Conservation (phyloP, 2,797 vertebrate genomes). For the Synaphobranchus kaupii region DNA sequence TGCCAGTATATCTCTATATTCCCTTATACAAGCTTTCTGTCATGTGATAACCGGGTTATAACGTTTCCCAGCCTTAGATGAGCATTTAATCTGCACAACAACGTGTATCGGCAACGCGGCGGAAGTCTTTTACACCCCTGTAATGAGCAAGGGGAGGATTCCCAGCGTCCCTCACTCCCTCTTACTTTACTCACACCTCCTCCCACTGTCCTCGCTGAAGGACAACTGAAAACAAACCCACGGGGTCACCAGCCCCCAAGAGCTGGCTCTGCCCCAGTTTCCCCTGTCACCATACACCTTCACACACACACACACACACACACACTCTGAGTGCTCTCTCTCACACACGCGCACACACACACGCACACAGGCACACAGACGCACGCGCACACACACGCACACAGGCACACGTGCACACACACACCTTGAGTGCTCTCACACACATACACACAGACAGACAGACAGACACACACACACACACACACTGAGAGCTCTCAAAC, state of each 20-base stretch:
- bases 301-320: constrained; percentile 51
- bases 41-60: neutral
- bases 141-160: neutral
- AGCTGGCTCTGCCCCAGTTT: constrained; percentile 58
- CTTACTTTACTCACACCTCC: constrained; percentile 7
- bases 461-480: constrained; percentile 19
- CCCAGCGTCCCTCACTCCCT: neutral
- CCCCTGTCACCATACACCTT: constrained; percentile 67
- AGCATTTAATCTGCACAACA: neutral
- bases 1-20: neutral
- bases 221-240: constrained; percentile 49
- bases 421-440: neutral
- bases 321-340: neutral
- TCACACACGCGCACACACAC: constrained; percentile 36
- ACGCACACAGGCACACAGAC: neutral
- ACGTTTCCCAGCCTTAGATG: neutral
- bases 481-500: constrained; percentile 23
- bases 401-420: neutral
- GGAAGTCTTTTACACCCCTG: neutral
- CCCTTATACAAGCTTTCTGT: neutral
- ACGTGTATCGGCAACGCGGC: neutral
- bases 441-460: neutral
- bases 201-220: constrained; percentile 43
- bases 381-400: neutral
- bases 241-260: constrained; percentile 48